These are phyloP conservation scores for Calameuta filiformis DNA, from an alignment of 2,888 invertebrate genomes.

Conservation along the genomic window DNA sequence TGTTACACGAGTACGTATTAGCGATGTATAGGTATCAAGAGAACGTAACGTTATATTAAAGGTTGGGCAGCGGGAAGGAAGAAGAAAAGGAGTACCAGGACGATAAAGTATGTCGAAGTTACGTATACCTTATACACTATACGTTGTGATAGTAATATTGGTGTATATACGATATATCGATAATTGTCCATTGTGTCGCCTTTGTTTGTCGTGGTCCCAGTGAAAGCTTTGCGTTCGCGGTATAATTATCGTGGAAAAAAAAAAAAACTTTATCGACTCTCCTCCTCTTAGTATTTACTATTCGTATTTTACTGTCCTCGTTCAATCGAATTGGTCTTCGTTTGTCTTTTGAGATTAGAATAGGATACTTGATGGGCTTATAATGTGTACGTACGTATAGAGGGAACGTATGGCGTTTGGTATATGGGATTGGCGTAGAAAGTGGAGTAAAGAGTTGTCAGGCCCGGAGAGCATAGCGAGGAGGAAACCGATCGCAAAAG, in stretches of 20 bases:
- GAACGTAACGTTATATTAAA: not conserved
- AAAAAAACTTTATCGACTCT: not conserved
- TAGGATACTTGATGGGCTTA: not conserved
- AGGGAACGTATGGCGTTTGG: not conserved
- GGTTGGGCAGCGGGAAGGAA: not conserved
- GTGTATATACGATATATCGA: not conserved
- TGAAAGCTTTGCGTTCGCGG: constrained; percentile 28
- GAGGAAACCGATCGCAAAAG: not conserved
- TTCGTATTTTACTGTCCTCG: not conserved
- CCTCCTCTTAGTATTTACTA: not conserved
- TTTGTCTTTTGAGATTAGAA: not conserved
- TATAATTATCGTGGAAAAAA: not conserved
- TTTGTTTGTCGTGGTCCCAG: constrained; percentile 40
- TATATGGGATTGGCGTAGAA: not conserved
- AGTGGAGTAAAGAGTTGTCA: not conserved
- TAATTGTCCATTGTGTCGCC: constrained; percentile 35
- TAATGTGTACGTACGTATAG: not conserved
- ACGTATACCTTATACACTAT: not conserved
- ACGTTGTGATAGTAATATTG: not conserved
- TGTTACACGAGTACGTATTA: not conserved
- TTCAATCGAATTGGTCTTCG: not conserved
- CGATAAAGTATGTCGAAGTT: not conserved
- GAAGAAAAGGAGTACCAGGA: not conserved
- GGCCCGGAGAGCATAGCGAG: not conserved
- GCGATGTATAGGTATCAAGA: not conserved